Base-by-base conservation (phyloP, 2,888 invertebrate genomes). In the Chalcosyrphus nemorum region DNA sequence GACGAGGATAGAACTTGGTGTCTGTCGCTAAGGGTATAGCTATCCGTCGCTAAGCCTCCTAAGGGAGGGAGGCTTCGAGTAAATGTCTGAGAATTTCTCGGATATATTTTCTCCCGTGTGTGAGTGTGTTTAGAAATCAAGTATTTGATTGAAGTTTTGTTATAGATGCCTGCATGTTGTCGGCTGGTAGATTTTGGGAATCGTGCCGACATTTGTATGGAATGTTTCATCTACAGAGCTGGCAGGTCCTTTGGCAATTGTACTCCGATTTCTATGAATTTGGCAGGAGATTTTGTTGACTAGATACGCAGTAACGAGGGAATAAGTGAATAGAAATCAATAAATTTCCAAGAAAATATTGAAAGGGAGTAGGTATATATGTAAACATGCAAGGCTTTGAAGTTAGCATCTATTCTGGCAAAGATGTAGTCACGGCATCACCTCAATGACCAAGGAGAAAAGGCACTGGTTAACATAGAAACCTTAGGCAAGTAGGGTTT, bases 1-100 rank as follows among this genome's bases (percentile, higher is more conserved):
- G 71, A 61, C 54, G 52, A 47, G 47, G 71, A 72, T 76, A 71
- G 65, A 71, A 71, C 35, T 41, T 59, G 41, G 7, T 29, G 43
- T 45, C 57, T 70, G 57, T 65, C 50, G 52, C 32, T 21, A 52
- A 63, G 65, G 50, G 38, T 13, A 65, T 38, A 54, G 9, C 7
- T 4, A 19, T 21, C 11, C 21, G 21, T 38, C 4, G 63, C 32
- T 54, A 52, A 61, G 35, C 15, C 4, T 11, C 19, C 19, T n/a
- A 11, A n/a, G 6, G 32, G 6, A 9, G 29, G 17, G 15, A 9
- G 24, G 15, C 2, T 7, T 41, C 5, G 9, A 27, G 24, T 41
- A 21, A 6, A 24, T 43, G 13, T 43, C 17, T 29, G 29, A 27
- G 24, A 7, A 41, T 15, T 56, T 27, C 5, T 27, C 41, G 19